Conservation (phyloP, 2,113 vertebrate species). For the Verasper variegatus region DNA sequence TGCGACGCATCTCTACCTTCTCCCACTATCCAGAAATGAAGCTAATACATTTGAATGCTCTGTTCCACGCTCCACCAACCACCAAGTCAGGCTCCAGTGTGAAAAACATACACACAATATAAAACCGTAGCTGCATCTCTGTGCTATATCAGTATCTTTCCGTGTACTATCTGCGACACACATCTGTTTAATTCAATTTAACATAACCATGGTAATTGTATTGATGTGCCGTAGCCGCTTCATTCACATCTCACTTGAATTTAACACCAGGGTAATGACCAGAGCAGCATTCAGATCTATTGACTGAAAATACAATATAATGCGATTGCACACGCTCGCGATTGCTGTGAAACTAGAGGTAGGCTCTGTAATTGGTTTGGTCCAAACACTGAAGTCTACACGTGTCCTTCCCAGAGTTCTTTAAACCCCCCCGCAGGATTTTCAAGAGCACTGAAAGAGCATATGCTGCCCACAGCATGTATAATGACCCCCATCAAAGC, state of each 20-base stretch:
- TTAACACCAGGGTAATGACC: conserved; percentile 18
- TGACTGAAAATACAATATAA: conserved; percentile 1
- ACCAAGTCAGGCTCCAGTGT: background rate
- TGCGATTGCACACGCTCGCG: conserved; percentile 8
- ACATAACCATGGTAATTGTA: background rate
- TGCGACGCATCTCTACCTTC: too few relatives aligned
- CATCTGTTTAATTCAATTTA: background rate
- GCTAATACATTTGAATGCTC: too few relatives aligned
- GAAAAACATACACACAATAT: background rate
- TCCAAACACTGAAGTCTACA: conserved; percentile 38
- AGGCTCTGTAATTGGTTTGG: conserved; percentile 33
- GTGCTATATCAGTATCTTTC: too few relatives aligned
- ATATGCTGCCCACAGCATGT: conserved; percentile 78
- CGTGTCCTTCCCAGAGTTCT: conserved; percentile 58
- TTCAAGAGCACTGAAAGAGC: conserved; percentile 69
- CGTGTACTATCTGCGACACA: background rate
- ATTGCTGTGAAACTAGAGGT: conserved; percentile 11
- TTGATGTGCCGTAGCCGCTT: background rate
- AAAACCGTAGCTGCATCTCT: background rate
- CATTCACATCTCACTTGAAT: conserved; percentile 26
- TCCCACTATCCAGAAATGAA: too few relatives aligned
- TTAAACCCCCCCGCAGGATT: conserved; percentile 49
- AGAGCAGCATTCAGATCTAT: conserved; percentile 33
- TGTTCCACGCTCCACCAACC: too few relatives aligned
- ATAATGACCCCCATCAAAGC: conserved; percentile 77